Base-by-base conservation (phyloP, 2,797 vertebrate species). In the Chelon labrosus region DNA sequence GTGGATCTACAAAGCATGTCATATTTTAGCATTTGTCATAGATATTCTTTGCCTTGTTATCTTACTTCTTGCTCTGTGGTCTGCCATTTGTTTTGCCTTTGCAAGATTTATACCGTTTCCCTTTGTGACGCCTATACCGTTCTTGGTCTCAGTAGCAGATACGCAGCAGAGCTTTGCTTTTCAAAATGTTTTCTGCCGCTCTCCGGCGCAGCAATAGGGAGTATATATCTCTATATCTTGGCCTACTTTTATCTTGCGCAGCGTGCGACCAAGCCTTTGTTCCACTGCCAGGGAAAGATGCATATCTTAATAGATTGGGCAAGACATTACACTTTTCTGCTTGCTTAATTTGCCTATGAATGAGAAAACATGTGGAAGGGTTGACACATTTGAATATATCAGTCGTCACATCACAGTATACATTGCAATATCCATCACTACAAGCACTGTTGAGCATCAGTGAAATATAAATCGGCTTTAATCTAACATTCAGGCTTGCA, bases 31-130 rank as follows among this genome's bases (percentile, higher is more conserved):
- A 83, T 90, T 85, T 87, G 75, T 75, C 75, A 83, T 67, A 86
- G 85, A 87, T 85, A 70, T 75, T 80, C 72, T 85, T 67, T 73
- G 74, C 73, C 78, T 76, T 88, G 71, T 89, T 86, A 87, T 89
- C 84, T 77, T 78, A 62, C 75, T 77, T 74, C 81, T 80, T 85
- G 85, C 78, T 82, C 85, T 87, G 74, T 86, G 75, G 82, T 86
- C 80, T 79, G 69, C 85, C 80, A 70, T 91, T 85, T 86, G 86
- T 86, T 91, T 88, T 82, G 70, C 77, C 74, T 80, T 90, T 87
- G 82, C 81, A 81, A 83, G 81, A 85, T 88, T 83, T 78, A 86
- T 83, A 46, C 67, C 53, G 47, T 82, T 85, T 88, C 68, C 86
- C 77, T 83, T 71, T 65, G 76, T 84, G 70, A 74, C 82, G 79